Percentiles rank a stretch among this genome's conserved stretches.
Evolutionary conservation across 1,140 invertebrate species (phyloP).

Genomic region (Propsilocerus akamusi): DNA sequence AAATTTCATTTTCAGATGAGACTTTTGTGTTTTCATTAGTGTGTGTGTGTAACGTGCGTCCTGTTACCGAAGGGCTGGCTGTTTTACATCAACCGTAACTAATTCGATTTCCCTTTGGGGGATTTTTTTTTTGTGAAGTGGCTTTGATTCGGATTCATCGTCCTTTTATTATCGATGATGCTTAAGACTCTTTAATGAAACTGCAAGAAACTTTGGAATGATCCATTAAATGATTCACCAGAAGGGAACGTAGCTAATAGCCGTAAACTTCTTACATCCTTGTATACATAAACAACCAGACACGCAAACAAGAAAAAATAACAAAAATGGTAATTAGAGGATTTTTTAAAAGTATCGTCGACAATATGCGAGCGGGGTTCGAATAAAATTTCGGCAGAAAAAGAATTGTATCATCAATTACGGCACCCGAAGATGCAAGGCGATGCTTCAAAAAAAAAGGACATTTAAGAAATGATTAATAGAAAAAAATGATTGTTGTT

Average conservation of each 20-base stretch:
- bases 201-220: too few species aligned
- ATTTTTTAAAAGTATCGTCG: background rate
- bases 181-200: too few species aligned
- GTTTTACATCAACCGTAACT: background rate
- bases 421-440: background rate
- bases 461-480: background rate
- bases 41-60: too few species aligned
- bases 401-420: background rate
- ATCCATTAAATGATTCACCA: too few species aligned
- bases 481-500: background rate
- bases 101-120: background rate
- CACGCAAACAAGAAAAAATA: background rate
- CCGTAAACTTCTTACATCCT: background rate
- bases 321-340: background rate
- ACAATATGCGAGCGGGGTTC: background rate
- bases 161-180: background rate
- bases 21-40: too few species aligned
- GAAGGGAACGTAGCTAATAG: too few species aligned
- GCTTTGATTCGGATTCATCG: background rate
- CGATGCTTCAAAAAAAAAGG: background rate
- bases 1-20: background rate
- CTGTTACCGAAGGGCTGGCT: background rate
- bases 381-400: background rate
- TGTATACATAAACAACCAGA: background rate
- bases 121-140: background rate